phyloP scores from a whole-genome alignment of 2,888 invertebrate genomes.

The Ophion costatus region DNA sequence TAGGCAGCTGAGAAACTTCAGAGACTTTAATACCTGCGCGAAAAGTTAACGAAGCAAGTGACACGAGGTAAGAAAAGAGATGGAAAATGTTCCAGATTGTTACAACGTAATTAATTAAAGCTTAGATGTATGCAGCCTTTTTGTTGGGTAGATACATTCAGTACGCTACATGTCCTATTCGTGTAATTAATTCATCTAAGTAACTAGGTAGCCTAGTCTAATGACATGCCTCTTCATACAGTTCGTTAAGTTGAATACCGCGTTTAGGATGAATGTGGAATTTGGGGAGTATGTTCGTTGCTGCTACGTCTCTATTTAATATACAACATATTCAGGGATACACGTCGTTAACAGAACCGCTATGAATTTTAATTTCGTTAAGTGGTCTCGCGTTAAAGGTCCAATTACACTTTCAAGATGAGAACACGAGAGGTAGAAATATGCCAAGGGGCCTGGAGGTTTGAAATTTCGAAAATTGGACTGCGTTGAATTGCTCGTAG shows the following conservation, averaged over 20 bases:
- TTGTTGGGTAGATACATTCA: neutral
- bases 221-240: slow-evolving; percentile 46
- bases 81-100: slow-evolving; percentile 16
- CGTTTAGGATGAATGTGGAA: neutral
- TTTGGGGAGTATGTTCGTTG: slow-evolving; percentile 5
- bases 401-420: neutral
- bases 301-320: neutral
- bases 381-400: slow-evolving; percentile 43
- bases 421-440: slow-evolving; percentile 14
- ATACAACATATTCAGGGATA: slow-evolving; percentile 9
- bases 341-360: neutral
- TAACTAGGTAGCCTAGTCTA: slow-evolving; percentile 21
- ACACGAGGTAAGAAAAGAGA: neutral
- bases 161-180: slow-evolving; percentile 25
- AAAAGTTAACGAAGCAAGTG: neutral
- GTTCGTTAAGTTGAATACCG: slow-evolving; percentile 34
- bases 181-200: slow-evolving; percentile 39
- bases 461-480: neutral
- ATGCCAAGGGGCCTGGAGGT: slow-evolving; percentile 14
- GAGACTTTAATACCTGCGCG: slow-evolving; percentile 17
- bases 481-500: neutral
- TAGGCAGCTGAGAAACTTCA: slow-evolving; percentile 24
- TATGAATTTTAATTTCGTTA: slow-evolving; percentile 61
- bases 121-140: slow-evolving; percentile 42
- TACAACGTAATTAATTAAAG: neutral